phyloP scores from a whole-genome alignment of 2,888 invertebrate genomes.

The Tinea pellionella region DNA sequence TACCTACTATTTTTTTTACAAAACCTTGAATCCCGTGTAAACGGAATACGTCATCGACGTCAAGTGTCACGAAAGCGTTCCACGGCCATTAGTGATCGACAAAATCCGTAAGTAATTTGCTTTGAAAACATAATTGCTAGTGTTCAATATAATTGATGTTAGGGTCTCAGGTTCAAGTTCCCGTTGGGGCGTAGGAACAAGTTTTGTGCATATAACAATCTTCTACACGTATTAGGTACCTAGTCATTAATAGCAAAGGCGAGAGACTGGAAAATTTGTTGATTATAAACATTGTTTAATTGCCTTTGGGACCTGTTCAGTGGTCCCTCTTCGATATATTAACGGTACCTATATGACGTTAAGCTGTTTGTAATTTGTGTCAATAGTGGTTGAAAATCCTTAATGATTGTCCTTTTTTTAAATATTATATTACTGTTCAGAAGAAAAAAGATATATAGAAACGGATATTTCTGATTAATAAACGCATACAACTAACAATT shows the following conservation, averaged over 20 bases:
- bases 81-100: conserved; percentile 49
- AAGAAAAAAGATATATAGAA: no score
- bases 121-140: conserved; percentile 66
- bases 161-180: conserved; percentile 47
- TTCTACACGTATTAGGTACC: background rate
- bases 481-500: no score
- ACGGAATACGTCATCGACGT: conserved; percentile 1
- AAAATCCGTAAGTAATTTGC: conserved; percentile 60
- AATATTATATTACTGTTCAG: no score
- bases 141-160: conserved; percentile 60
- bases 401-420: background rate
- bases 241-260: background rate
- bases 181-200: conserved; percentile 27
- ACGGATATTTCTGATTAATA: no score
- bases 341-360: background rate
- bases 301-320: background rate
- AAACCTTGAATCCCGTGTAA: background rate
- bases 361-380: background rate
- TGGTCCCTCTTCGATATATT: background rate
- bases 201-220: conserved; percentile 10
- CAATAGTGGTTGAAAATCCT: background rate
- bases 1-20: background rate
- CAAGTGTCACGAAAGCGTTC: conserved; percentile 2
- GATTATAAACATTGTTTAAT: conserved; percentile 12
- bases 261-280: conserved; percentile 8